phyloP scores from a whole-genome alignment of 2,888 invertebrate genomes.

The Tinea pellionella region DNA sequence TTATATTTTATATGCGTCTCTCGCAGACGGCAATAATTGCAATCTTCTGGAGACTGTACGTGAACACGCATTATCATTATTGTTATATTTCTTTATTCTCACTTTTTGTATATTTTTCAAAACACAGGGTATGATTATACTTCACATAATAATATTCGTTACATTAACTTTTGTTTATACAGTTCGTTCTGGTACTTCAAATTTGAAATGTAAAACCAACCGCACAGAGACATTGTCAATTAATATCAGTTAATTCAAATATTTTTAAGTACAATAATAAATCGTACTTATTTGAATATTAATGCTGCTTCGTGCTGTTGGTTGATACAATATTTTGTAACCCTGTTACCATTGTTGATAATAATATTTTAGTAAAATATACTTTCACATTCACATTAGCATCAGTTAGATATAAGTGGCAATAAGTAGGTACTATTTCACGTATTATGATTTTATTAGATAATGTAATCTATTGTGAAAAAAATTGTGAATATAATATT shows the following conservation, averaged over 20 bases:
- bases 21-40: slow-evolving; percentile 1
- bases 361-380: slow-evolving; percentile 21
- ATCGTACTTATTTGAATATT: slow-evolving; percentile 20
- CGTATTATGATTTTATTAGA: neutral
- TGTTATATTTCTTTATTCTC: slow-evolving; percentile 25
- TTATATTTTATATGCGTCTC: neutral
- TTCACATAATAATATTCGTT: slow-evolving; percentile 58
- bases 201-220: too few species aligned
- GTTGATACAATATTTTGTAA: slow-evolving; percentile 19
- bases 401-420: neutral
- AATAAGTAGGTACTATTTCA: slow-evolving; percentile 7
- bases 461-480: neutral
- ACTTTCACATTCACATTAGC: neutral
- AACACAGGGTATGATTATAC: slow-evolving; percentile 62
- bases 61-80: neutral
- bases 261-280: too few species aligned
- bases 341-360: neutral
- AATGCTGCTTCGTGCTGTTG: slow-evolving; percentile 35
- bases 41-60: slow-evolving; percentile 18
- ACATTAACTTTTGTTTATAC: slow-evolving; percentile 25
- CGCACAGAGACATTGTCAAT: too few species aligned
- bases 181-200: neutral
- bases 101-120: slow-evolving; percentile 53
- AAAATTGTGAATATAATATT: neutral
- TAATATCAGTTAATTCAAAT: too few species aligned